Evolutionary conservation across 2,113 vertebrate species (phyloP).

Genomic region (Psammodynastes pulverulentus): DNA sequence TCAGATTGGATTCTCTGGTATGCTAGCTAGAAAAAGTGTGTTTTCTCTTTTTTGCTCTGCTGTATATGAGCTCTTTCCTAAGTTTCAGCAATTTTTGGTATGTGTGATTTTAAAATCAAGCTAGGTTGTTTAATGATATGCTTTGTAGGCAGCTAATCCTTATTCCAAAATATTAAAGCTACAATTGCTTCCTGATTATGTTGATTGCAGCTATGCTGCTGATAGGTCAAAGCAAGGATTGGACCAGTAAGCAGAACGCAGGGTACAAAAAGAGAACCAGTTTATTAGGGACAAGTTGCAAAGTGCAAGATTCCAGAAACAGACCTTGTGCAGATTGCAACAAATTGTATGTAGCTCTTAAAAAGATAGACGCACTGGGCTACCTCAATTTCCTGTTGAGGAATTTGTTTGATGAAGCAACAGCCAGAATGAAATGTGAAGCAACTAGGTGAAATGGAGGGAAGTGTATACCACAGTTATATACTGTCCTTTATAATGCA

Average conservation of each 20-base stretch:
- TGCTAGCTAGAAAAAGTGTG: neutral
- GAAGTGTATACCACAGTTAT: neutral
- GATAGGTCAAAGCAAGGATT: neutral
- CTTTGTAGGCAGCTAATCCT: neutral
- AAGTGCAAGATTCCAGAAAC: neutral
- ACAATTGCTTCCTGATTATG: neutral
- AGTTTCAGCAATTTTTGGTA: neutral
- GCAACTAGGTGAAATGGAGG: neutral
- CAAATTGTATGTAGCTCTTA: neutral
- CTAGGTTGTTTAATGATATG: neutral
- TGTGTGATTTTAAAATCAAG: constrained; percentile 2
- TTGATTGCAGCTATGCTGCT: rapidly evolving
- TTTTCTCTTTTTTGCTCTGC: neutral
- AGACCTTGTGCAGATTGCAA: neutral
- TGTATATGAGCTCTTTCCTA: neutral
- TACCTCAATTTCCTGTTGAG: neutral
- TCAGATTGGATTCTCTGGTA: neutral
- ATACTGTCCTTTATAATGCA: neutral
- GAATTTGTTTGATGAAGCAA: neutral
- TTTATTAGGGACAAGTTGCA: neutral
- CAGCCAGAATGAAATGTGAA: neutral
- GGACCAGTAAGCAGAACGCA: neutral
- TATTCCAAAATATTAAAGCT: neutral
- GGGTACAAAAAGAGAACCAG: neutral
- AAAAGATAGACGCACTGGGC: neutral